Percentiles rank a stretch among this genome's conserved stretches.
These are phyloP conservation scores for Cremastinae sp. DNA, from an alignment of 2,888 invertebrate species.

Conservation along the genomic window DNA sequence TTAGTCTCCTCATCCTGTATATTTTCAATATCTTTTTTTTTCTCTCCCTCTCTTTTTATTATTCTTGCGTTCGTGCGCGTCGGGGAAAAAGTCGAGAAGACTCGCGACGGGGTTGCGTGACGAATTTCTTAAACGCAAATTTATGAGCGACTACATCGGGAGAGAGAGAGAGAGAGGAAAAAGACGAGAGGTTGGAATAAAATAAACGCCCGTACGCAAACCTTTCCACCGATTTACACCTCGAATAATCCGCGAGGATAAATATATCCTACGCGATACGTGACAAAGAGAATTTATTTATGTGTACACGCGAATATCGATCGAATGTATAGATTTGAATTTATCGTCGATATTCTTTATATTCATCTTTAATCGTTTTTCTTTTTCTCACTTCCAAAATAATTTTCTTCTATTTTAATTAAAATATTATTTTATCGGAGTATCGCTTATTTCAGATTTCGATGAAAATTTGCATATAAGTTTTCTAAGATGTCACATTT, in stretches of 20 bases:
- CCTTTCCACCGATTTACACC: constrained; percentile 41
- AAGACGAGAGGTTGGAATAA: constrained; percentile 18
- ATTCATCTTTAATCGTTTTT: no score
- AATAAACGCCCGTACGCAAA: constrained; percentile 1
- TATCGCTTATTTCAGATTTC: no score
- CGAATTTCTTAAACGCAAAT: constrained; percentile 70
- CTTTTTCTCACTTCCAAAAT: no score
- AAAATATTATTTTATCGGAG: no score
- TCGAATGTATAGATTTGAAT: background rate
- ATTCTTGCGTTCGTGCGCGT: background rate
- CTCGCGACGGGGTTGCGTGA: constrained; percentile 68
- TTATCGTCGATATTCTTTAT: no score
- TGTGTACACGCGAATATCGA: background rate
- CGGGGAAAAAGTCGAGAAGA: constrained; percentile 31
- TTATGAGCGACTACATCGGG: constrained; percentile 65
- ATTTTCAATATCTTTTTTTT: constrained; percentile 30
- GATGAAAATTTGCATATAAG: no score
- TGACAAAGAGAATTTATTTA: background rate
- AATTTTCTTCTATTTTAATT: no score
- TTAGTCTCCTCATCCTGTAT: constrained; percentile 60
- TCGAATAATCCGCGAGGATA: constrained; percentile 49
- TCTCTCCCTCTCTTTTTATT: constrained; percentile 35
- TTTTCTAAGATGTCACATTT: no score
- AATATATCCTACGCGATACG: constrained; percentile 38
- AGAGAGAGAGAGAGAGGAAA: constrained; percentile 5